These are phyloP conservation scores for Salvelinus fontinalis DNA, from an alignment of 2,113 vertebrate genomes.

Conservation along the genomic window DNA sequence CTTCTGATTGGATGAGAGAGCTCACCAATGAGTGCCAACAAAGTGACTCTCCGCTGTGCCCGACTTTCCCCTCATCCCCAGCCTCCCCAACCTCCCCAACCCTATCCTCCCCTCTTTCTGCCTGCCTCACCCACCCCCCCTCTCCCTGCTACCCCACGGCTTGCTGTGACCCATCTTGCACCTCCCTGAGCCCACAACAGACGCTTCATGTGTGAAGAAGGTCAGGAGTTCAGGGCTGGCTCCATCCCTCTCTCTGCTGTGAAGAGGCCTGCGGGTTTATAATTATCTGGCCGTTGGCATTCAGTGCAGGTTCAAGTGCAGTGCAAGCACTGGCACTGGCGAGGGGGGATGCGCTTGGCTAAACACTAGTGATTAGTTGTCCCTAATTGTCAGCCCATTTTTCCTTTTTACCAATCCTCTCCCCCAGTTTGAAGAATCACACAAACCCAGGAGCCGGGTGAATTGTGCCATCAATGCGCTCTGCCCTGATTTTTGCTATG, in stretches of 20 bases:
- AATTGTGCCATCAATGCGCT: slow-evolving; percentile 33
- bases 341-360: slow-evolving; percentile 73
- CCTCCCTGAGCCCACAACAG: slow-evolving; percentile 77
- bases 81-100: too few species aligned
- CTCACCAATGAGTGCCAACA: slow-evolving; percentile 60
- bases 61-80: slow-evolving; percentile 13
- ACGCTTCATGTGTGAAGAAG: slow-evolving; percentile 80
- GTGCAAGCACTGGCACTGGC: slow-evolving; percentile 73
- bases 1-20: slow-evolving; percentile 43
- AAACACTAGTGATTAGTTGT: slow-evolving; percentile 76
- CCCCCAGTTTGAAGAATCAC: slow-evolving; percentile 48
- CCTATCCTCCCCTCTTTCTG: neutral
- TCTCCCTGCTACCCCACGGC: slow-evolving; percentile 59
- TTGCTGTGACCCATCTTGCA: slow-evolving; percentile 79
- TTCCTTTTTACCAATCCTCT: slow-evolving; percentile 52
- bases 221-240: slow-evolving; percentile 79
- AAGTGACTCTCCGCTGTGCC: slow-evolving; percentile 54
- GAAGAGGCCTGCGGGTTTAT: slow-evolving; percentile 73
- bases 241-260: slow-evolving; percentile 66
- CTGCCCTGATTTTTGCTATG: slow-evolving; percentile 28
- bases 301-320: slow-evolving; percentile 76
- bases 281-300: slow-evolving; percentile 78
- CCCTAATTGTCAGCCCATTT: slow-evolving; percentile 74
- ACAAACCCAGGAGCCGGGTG: slow-evolving; percentile 33
- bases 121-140: slow-evolving; percentile 17